Percentiles rank a stretch among this genome's conserved stretches.
phyloP scores from a whole-genome alignment of 1,140 invertebrate genomes.

The Apis florea region DNA sequence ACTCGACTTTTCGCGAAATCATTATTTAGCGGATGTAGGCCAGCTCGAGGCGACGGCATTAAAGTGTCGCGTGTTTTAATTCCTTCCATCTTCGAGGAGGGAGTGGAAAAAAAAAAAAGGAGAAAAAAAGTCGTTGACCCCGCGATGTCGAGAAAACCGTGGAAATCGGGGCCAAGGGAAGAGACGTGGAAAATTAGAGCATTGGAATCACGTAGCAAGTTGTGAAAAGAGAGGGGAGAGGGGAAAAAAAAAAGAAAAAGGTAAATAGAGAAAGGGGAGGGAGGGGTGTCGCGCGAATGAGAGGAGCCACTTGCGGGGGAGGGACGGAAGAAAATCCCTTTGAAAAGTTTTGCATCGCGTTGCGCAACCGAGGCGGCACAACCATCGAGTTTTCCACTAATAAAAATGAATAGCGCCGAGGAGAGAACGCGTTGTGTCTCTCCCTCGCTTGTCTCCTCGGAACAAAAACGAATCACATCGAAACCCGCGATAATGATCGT shows the following conservation, averaged over 20 bases:
- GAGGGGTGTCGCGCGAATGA: not conserved
- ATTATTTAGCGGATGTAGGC: not conserved
- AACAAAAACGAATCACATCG: not conserved
- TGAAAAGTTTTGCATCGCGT: slow-evolving; percentile 8
- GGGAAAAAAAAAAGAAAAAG: not conserved
- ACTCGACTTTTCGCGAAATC: not conserved
- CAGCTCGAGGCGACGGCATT: not conserved
- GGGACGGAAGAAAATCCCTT: not conserved
- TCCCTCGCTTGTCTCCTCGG: not conserved
- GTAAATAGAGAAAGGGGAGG: not conserved
- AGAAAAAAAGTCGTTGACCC: not conserved
- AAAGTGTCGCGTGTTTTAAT: not conserved
- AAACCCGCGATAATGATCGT: not conserved
- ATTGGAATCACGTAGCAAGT: too few relatives aligned
- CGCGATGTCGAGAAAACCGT: not conserved
- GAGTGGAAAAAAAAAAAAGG: too few relatives aligned
- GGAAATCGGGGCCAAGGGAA: not conserved
- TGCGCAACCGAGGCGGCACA: not conserved
- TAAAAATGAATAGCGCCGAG: not conserved
- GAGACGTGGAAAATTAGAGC: not conserved
- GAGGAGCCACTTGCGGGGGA: too few relatives aligned
- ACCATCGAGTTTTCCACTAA: not conserved
- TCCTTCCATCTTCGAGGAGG: not conserved
- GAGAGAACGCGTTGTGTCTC: too few relatives aligned
- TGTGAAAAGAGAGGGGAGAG: too few relatives aligned